Evolutionary conservation across 1,140 invertebrate species (phyloP), one percentile per base, ranked within the genome.

Genomic region (Galleria mellonella): DNA sequence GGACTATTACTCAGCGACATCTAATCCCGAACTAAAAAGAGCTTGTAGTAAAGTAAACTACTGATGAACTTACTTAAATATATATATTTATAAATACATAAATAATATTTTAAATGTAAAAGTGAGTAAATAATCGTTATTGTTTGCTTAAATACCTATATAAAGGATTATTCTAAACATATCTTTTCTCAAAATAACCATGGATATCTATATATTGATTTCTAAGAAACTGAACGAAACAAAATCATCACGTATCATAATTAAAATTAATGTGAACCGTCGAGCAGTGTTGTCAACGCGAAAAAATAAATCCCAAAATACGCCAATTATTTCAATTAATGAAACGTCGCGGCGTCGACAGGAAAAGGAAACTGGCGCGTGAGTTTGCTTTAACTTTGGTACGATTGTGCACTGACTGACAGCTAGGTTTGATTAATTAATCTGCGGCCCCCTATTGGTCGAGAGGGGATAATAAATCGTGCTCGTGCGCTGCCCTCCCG

Each of bases 251-350:
- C 37, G 35, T 46, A 48, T 43, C 32, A 49, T 47, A 53, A 48
- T 40, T 35, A 47, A 47, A 46, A 48, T 39, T 17, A 51, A 50
- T 27, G 31, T 30, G 45, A 56, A 17, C 15, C 44, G 59, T 37
- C 50, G 48, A 55, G 52, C 46, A 43, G 57, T 69, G 72, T 72
- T 72, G 69, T 77, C 74, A 70, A 51, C 72, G 62, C 54, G 48
- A 71, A 81, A 75, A 73, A 75, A 76, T 60, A 63, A 69, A 73
- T 65, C 51, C 9, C 51, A 33, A 64, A 53, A 60, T 47, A 62
- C 69, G 70, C 77, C 75, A 82, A 84, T 82, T 84, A 82, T 76
- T 72, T 74, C 75, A 78, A 76, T 81, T 83, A 81, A 83, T 82
- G 70, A 58, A 63, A 78, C 70, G 73, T 74, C 71, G 48, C 68